Evolutionary conservation across 2,113 vertebrate species (phyloP).

Genomic region (Gavialis gangeticus): DNA sequence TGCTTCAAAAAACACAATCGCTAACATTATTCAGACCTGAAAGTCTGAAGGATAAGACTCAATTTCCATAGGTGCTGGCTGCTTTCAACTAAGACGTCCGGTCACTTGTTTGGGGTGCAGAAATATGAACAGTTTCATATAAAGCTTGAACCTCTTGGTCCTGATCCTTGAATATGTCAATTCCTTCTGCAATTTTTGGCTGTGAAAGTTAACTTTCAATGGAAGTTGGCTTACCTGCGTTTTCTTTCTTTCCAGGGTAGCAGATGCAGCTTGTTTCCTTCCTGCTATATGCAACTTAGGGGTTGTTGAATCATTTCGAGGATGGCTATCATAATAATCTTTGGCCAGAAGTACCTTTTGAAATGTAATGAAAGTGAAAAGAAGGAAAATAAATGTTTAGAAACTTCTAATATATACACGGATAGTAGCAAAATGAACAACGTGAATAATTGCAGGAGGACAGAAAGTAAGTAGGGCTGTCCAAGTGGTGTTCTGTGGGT

Average conservation of each 20-base stretch:
- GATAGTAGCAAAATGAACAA: neutral
- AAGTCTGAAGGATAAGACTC: neutral
- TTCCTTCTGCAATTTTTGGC: neutral
- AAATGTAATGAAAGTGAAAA: slow-evolving; percentile 19
- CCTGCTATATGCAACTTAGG: neutral
- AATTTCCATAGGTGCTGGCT: neutral
- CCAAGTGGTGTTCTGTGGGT: too few species aligned
- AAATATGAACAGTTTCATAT: neutral
- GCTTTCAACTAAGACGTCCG: neutral
- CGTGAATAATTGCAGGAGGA: neutral
- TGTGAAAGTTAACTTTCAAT: neutral
- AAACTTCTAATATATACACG: fast-evolving
- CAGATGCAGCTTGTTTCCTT: slow-evolving; percentile 32
- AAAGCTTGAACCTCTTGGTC: neutral
- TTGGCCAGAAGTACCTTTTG: neutral
- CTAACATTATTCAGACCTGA: neutral
- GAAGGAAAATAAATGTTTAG: neutral
- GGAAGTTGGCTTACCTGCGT: slow-evolving; percentile 37
- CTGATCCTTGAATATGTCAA: neutral
- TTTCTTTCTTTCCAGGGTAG: slow-evolving; percentile 60
- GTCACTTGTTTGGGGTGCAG: neutral
- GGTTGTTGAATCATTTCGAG: neutral
- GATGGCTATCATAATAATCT: neutral
- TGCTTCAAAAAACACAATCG: neutral
- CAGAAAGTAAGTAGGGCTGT: neutral